These are phyloP conservation scores for Otus sunia DNA, from an alignment of 2,113 vertebrate species.

Conservation along the genomic window DNA sequence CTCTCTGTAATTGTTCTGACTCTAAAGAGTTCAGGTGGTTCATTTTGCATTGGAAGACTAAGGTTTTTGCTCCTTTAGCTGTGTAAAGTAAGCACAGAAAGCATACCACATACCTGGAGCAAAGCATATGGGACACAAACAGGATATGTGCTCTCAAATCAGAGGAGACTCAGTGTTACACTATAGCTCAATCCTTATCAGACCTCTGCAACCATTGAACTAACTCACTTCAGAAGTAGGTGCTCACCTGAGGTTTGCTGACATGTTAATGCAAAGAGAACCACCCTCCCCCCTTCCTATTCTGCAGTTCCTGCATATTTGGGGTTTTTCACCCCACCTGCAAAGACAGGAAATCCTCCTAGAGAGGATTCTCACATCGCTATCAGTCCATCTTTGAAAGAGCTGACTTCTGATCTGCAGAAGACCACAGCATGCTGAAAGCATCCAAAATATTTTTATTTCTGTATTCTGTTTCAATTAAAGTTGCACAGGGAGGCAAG, in stretches of 20 bases:
- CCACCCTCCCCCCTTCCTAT: not conserved
- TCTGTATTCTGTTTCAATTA: not conserved
- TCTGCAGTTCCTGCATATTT: not conserved
- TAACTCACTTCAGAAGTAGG: not conserved
- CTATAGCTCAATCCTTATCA: not conserved
- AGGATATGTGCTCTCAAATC: not conserved
- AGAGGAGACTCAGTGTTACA: not conserved
- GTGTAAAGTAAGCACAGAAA: not conserved
- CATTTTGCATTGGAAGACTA: not conserved
- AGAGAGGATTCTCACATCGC: not conserved
- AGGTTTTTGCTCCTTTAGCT: not conserved
- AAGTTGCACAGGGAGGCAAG: not conserved
- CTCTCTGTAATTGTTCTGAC: not conserved
- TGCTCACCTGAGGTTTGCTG: not conserved
- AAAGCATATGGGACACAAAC: not conserved
- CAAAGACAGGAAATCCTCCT: not conserved
- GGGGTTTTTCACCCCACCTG: not conserved
- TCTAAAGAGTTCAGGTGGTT: not conserved
- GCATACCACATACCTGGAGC: not conserved
- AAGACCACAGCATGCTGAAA: not conserved
- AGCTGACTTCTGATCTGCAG: not conserved
- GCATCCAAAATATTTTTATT: not conserved
- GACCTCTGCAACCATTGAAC: not conserved
- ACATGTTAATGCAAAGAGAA: not conserved
- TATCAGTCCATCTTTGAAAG: not conserved